Percentiles rank a stretch among this genome's conserved stretches.
Evolutionary conservation across 2,797 vertebrate genomes (phyloP).

Genomic region (Tenualosa thibaudeaui): DNA sequence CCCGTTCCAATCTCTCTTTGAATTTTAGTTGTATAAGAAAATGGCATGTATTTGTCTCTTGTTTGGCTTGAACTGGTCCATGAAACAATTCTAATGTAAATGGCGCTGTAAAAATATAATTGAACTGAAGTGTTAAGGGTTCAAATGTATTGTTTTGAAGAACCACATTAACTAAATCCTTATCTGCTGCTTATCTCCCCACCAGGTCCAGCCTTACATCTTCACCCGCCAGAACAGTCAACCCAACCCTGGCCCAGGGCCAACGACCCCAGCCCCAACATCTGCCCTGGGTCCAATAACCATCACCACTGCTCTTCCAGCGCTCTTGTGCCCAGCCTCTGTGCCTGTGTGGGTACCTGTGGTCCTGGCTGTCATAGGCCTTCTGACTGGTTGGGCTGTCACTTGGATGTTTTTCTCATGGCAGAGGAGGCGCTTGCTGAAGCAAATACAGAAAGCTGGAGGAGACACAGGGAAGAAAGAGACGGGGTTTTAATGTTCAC

Average conservation of each 20-base stretch:
- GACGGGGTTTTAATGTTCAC: slow-evolving; percentile 58
- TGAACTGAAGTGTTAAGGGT: not conserved
- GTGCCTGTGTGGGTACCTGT: slow-evolving; percentile 78
- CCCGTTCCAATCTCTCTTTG: not conserved
- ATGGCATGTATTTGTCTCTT: not conserved
- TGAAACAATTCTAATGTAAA: too few relatives aligned
- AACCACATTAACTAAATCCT: not conserved
- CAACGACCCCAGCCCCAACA: slow-evolving; percentile 6
- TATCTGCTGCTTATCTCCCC: slow-evolving; percentile 35
- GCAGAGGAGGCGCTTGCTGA: not conserved
- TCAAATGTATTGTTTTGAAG: slow-evolving; percentile 4
- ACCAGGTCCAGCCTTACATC: slow-evolving; percentile 81
- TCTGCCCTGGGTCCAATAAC: not conserved
- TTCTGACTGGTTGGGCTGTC: slow-evolving; percentile 64
- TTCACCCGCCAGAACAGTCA: slow-evolving; percentile 81
- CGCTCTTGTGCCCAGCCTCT: slow-evolving; percentile 39
- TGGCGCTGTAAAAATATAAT: too few relatives aligned
- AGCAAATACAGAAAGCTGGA: not conserved
- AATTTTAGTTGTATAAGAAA: not conserved
- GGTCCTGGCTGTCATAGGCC: slow-evolving; percentile 64
- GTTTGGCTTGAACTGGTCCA: not conserved
- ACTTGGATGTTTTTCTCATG: slow-evolving; percentile 56
- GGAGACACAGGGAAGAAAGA: slow-evolving; percentile 30
- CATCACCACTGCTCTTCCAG: slow-evolving; percentile 25
- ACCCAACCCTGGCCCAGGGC: not conserved